phyloP scores from a whole-genome alignment of 1,140 invertebrate species.

The Saccostrea cuccullata region DNA sequence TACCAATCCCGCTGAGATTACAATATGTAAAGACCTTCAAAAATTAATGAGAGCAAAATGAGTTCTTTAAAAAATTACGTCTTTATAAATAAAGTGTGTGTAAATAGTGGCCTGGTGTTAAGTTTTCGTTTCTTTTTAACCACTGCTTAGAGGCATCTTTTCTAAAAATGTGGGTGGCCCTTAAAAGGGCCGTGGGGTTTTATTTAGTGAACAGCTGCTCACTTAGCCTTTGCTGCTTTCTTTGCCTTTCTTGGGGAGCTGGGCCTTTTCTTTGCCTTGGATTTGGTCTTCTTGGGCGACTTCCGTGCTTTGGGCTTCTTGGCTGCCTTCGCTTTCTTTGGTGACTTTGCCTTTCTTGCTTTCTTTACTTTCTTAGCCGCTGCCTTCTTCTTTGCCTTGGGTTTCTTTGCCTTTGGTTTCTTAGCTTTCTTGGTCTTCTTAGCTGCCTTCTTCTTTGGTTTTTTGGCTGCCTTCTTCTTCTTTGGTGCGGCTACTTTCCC shows the following conservation, averaged over 20 bases:
- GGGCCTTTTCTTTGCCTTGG: conserved; percentile 39
- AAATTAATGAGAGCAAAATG: no score
- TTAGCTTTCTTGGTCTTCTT: conserved; percentile 45
- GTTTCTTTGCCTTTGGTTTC: conserved; percentile 32
- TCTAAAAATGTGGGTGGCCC: conserved; percentile 3
- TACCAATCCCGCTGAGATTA: no score
- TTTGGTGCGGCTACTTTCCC: conserved; percentile 39
- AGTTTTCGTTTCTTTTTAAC: neutral
- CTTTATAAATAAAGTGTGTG: no score
- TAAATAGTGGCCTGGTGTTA: neutral
- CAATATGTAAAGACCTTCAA: no score
- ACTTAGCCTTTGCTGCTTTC: conserved; percentile 39
- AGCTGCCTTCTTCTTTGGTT: conserved; percentile 9
- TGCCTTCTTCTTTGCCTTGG: conserved; percentile 47
- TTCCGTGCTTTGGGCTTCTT: conserved; percentile 40
- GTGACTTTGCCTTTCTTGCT: conserved; percentile 35
- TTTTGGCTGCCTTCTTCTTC: conserved; percentile 37
- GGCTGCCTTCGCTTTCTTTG: conserved; percentile 20
- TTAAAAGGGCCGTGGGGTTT: conserved; percentile 33
- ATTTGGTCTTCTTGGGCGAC: conserved; percentile 13
- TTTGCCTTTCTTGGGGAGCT: conserved; percentile 28
- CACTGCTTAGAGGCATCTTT: neutral
- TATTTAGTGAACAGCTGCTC: neutral
- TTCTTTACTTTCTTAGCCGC: conserved; percentile 39
- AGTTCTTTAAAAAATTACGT: no score